Conservation (phyloP, 2,888 invertebrate genomes). For the Epiperipatus broadwayi region DNA sequence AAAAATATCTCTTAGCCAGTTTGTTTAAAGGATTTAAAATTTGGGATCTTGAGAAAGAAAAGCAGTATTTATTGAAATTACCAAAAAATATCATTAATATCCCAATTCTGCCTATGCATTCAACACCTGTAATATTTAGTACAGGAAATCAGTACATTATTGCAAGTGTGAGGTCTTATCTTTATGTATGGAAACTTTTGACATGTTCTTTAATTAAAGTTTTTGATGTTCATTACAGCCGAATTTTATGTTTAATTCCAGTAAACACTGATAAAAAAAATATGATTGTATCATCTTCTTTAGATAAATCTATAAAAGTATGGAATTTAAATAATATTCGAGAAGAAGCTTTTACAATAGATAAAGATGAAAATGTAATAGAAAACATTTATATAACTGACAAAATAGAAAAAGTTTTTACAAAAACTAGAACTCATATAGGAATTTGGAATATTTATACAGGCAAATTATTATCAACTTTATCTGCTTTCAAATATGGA, state of each 20-base stretch:
- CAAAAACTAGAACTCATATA: conserved; percentile 79
- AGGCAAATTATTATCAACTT: conserved; percentile 60
- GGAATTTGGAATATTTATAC: conserved; percentile 81
- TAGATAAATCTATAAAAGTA: conserved; percentile 90
- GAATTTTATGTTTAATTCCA: conserved; percentile 76
- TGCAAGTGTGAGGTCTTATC: conserved; percentile 66
- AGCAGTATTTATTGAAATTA: conserved; percentile 19
- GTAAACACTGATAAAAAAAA: conserved; percentile 52
- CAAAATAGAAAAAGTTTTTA: conserved; percentile 60
- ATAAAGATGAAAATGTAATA: conserved; percentile 81
- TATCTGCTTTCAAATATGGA: conserved; percentile 75
- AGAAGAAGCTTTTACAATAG: conserved; percentile 87
- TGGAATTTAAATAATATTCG: conserved; percentile 99
- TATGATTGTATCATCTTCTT: conserved; percentile 72
- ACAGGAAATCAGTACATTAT: conserved; percentile 75
- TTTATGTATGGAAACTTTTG: conserved; percentile 80
- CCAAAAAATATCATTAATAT: conserved; percentile 64
- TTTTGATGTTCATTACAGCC: conserved; percentile 85
- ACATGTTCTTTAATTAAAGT: conserved; percentile 65
- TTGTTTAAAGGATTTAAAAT: conserved; percentile 27
- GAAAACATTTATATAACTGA: conserved; percentile 50
- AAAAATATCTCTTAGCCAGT: conserved; percentile 12
- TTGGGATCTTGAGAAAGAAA: conserved; percentile 27
- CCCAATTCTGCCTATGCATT: conserved; percentile 68
- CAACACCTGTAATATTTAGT: conserved; percentile 78